Evolutionary conservation across 2,113 vertebrate genomes (phyloP), one percentile per base, ranked within the genome.

Genomic region (Oryzias melastigma): DNA sequence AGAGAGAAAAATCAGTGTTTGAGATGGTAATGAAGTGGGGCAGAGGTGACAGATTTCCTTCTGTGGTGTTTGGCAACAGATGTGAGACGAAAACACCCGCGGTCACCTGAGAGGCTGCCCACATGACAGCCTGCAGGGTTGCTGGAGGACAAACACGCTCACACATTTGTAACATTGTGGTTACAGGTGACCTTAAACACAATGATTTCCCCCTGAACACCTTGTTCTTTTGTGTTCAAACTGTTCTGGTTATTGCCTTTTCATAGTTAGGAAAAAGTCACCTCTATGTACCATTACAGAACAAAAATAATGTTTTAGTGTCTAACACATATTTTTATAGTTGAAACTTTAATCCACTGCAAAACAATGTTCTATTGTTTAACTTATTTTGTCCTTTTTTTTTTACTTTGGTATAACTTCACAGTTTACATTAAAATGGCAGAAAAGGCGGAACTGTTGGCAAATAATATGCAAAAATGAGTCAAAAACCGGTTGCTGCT

Each of bases 41-140:
- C 86, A 92, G 77, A 86, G 90, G 88, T 88, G 73, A 91, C 14
- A 6, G 56, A 82, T 89, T 91, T 92, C 89, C 89, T 81, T 53
- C 60, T 47, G 64, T 46, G 29, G 51, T 85, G 84, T 85, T 85
- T 88, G 77, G 77, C 80, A 87, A 78, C 82, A 78, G 45, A 53
- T 18, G 6, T 18, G 13, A 5, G 55, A 42, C 51, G 25, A 69
- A 73, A 61, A 74, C 68, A 54, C 69, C 50, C 15, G 7, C 18
- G 19, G 81, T 76, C 81, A 76, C 72, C 80, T 83, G 68, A 80
- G 71, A 79, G 55, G 47, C 35, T 47, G 55, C 67, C 60, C 63
- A 63, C 4, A 14, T 73, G 56, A 69, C 80, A 58, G 52, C 61
- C 19, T 3, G 25, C 76, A 81, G 86, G 85, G 83, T 85, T 70